These are phyloP conservation scores for Ectropis grisescens DNA, from an alignment of 1,140 invertebrate species.

Conservation along the genomic window DNA sequence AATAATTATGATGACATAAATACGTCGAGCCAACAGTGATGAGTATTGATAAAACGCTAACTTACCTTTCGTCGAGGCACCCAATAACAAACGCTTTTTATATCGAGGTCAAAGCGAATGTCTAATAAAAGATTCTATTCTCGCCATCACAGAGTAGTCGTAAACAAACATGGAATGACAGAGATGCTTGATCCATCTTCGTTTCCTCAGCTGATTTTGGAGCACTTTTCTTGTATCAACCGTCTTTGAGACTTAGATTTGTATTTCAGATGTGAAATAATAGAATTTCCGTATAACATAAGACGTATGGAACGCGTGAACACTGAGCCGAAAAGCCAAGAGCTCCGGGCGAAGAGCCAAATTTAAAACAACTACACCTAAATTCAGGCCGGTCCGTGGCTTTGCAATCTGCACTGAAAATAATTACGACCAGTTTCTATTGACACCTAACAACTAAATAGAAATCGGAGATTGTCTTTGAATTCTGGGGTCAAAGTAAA, in stretches of 20 bases:
- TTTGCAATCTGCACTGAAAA: slow-evolving; percentile 34
- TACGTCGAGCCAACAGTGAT: slow-evolving; percentile 24
- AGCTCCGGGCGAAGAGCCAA: too few relatives aligned
- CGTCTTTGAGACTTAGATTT: too few relatives aligned
- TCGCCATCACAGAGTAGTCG: slow-evolving; percentile 17
- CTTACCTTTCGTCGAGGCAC: slow-evolving; percentile 37
- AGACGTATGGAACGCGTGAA: too few relatives aligned
- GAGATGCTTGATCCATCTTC: slow-evolving; percentile 15
- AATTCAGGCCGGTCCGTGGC: slow-evolving; percentile 23
- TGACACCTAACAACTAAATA: too few relatives aligned
- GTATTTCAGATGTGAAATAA: too few relatives aligned
- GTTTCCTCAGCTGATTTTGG: neutral
- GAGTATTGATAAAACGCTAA: slow-evolving; percentile 23
- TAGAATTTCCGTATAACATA: too few relatives aligned
- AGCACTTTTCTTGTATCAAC: slow-evolving; percentile 1
- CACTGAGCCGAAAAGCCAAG: too few relatives aligned
- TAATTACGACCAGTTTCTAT: slow-evolving; percentile 14
- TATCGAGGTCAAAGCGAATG: slow-evolving; percentile 33
- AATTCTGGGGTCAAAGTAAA: too few relatives aligned
- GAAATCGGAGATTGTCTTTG: too few relatives aligned
- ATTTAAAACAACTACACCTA: slow-evolving; percentile 49
- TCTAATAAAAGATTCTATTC: slow-evolving; percentile 66
- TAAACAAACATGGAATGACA: slow-evolving; percentile 30
- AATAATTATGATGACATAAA: slow-evolving; percentile 26
- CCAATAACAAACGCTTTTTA: slow-evolving; percentile 29